A percentile compares a stretch with the other conserved stretches of the same genome.
Evolutionary conservation across 2,797 vertebrate species (phyloP).

Genomic region (Xyrichtys novacula): DNA sequence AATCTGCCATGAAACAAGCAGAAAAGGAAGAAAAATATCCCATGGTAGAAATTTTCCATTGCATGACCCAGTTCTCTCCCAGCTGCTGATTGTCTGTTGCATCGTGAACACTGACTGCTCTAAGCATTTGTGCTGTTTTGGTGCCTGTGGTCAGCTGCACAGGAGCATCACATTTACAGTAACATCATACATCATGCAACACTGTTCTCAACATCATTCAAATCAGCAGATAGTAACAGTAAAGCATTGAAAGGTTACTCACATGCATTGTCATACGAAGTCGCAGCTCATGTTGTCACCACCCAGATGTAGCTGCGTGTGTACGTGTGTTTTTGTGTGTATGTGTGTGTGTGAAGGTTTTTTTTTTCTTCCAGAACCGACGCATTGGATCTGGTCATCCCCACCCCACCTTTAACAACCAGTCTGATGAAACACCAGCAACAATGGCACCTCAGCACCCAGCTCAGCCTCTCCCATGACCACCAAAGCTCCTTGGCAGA

Average conservation of each 20-base stretch:
- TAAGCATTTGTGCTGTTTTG: slow-evolving; percentile 25
- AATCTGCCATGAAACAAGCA: slow-evolving; percentile 29
- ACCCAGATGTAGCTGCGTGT: slow-evolving; percentile 41
- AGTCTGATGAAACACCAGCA: slow-evolving; percentile 51
- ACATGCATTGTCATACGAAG: slow-evolving; percentile 76
- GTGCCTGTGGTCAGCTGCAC: slow-evolving; percentile 30
- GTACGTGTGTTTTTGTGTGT: neutral
- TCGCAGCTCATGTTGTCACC: slow-evolving; percentile 68
- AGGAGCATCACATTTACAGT: slow-evolving; percentile 21
- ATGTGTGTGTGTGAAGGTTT: neutral
- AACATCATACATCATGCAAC: neutral
- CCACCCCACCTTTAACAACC: slow-evolving; percentile 57
- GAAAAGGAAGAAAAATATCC: slow-evolving; percentile 24
- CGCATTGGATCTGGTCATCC: slow-evolving; percentile 63
- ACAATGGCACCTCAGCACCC: slow-evolving; percentile 33
- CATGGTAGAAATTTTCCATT: slow-evolving; percentile 36
- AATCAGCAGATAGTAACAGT: neutral
- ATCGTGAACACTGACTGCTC: slow-evolving; percentile 22
- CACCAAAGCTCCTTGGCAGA: slow-evolving; percentile 65
- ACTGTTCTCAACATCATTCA: too few relatives aligned
- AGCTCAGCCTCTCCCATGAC: slow-evolving; percentile 68
- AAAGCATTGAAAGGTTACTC: slow-evolving; percentile 56
- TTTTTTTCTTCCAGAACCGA: slow-evolving; percentile 56
- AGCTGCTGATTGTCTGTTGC: slow-evolving; percentile 35
- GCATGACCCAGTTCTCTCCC: slow-evolving; percentile 48